These are phyloP conservation scores for Patiria pectinifera DNA, from an alignment of 53 echinoderm and acorn worm genomes.

Conservation along the genomic window DNA sequence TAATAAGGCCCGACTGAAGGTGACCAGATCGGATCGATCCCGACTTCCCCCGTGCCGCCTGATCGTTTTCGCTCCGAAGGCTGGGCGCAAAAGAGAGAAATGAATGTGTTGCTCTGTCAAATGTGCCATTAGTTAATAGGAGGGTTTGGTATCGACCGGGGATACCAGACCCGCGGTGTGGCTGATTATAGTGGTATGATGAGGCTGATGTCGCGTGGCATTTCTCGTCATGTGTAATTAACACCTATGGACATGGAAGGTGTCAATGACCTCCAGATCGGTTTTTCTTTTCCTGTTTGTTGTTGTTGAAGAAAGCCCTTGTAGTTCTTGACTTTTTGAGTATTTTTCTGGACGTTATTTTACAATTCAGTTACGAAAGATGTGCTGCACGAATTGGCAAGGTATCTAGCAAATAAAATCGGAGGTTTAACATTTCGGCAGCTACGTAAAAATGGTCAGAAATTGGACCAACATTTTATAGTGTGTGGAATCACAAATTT, in stretches of 20 bases:
- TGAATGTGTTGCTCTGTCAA: slow-evolving; percentile 1
- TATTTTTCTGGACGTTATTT: too few relatives aligned
- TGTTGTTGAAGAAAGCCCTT: not conserved
- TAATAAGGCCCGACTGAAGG: not conserved
- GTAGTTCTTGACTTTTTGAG: not conserved
- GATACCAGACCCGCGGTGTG: not conserved
- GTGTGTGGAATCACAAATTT: too few relatives aligned
- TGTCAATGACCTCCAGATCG: slow-evolving; percentile 23
- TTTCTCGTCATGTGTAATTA: slow-evolving; percentile 28
- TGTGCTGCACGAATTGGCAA: too few relatives aligned
- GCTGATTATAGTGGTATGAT: not conserved
- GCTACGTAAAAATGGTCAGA: too few relatives aligned
- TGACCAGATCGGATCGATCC: slow-evolving; percentile 43
- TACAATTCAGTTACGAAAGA: too few relatives aligned
- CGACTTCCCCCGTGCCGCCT: not conserved
- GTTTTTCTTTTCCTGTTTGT: not conserved
- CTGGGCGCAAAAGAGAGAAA: not conserved
- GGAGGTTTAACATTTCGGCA: too few relatives aligned
- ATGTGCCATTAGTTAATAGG: slow-evolving; percentile 38
- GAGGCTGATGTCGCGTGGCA: not conserved
- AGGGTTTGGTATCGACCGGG: not conserved
- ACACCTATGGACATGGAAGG: not conserved
- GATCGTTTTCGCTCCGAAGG: not conserved
- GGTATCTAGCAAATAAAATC: too few relatives aligned
- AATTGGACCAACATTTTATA: too few relatives aligned